Evolutionary conservation across 2,797 vertebrate species (phyloP), one percentile per base, ranked within the genome.

Genomic region (Gobio occitaniae): DNA sequence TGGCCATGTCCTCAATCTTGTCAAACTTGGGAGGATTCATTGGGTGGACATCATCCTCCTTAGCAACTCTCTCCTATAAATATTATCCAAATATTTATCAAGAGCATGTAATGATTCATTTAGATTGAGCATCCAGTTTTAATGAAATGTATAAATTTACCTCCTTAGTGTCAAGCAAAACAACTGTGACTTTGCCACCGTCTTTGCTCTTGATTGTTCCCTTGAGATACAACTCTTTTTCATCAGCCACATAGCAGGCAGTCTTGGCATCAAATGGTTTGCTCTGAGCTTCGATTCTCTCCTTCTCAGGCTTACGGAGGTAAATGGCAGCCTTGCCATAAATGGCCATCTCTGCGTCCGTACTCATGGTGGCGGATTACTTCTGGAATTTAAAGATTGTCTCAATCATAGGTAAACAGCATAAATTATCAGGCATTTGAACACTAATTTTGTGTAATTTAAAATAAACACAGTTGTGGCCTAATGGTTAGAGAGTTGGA

Each of bases 1-100:
- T 96, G 78, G 94, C 96, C 96, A 96, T 96, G 92, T 96, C 95
- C 92, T 96, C 96, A 0, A 96, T 95, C 87, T 96, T 96, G 25
- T 96, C 96, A 0, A 82, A 96, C 72, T 96, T 96, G 52, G 96
- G 95, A 52, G 95, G 95, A 32, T 96, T 96, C 96, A 95, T 96
- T 84, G 95, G 87, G n/a, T 59, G 38, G 47, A 90, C 69, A 1
- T 90, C 89, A 1, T 85, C 84, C 3, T 90, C 89, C 36, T 90
- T 90, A 54, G 52, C 52, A 21, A 54, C 52, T 54, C 17, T 54
- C 17, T 54, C 52, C 52, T 54, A 13, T 48, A 48, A 48, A 48
- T 48, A 48, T 48, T 4, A 48, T 13, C 3, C 10, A 48, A n/a
- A n/a, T n/a, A n/a, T n/a, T n/a, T n/a, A 11, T 48, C 47, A 48